Evolutionary conservation across 2,113 vertebrate species (phyloP).

Genomic region (Callorhinus ursinus): DNA sequence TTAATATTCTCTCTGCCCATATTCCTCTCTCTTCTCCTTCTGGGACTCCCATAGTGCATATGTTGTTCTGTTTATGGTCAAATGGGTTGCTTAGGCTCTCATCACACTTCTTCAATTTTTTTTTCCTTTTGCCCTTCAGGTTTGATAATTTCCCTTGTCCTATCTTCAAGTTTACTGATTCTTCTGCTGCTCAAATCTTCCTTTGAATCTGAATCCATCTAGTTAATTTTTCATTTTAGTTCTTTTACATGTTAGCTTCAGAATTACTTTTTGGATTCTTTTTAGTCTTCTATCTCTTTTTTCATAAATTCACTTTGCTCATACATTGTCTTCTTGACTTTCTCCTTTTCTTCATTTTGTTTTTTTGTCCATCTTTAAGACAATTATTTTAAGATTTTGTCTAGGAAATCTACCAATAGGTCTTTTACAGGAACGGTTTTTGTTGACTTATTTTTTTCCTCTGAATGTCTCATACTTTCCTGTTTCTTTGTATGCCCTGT

Average conservation of each 20-base stretch:
- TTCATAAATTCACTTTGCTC: background rate
- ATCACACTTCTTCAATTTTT: background rate
- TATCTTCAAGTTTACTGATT: background rate
- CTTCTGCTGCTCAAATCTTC: background rate
- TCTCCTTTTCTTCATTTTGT: background rate
- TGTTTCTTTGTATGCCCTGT: background rate
- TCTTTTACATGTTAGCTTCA: background rate
- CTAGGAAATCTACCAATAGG: background rate
- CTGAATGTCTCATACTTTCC: background rate
- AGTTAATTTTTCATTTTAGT: background rate
- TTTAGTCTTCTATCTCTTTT: background rate
- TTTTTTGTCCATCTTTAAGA: background rate
- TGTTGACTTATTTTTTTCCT: background rate
- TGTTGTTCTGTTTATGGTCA: background rate
- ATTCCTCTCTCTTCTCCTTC: background rate
- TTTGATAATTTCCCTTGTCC: background rate
- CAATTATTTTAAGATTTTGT: background rate
- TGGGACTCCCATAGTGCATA: background rate
- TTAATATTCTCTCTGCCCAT: background rate
- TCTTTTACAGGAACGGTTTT: background rate
- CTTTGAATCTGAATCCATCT: background rate
- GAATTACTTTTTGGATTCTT: background rate
- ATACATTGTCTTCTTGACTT: background rate
- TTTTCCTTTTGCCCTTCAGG: background rate
- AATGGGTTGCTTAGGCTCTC: background rate